Evolutionary conservation across 1,140 invertebrate species (phyloP).

Genomic region (Whitmania pigra): DNA sequence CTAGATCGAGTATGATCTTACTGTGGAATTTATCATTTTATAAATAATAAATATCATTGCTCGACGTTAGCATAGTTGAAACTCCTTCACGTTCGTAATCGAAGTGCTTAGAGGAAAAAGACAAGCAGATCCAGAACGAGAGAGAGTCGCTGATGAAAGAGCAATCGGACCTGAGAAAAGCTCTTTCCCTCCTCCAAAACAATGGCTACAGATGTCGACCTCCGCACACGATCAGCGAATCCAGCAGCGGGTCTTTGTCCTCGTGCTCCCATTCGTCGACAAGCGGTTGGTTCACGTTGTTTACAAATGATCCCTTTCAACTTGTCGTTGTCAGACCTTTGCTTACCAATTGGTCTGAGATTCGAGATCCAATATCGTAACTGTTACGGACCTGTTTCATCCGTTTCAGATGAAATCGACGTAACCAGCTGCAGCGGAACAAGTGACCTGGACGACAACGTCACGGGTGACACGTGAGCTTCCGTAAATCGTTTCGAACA

Average conservation of each 20-base stretch:
- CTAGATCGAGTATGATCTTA: no score
- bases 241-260: background rate
- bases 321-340: no score
- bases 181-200: background rate
- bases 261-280: background rate
- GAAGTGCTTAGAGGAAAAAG: constrained; percentile 8
- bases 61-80: no score
- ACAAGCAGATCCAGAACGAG: constrained; percentile 3
- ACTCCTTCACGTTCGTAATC: no score
- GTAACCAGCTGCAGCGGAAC: constrained; percentile 1
- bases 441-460: constrained; percentile 1
- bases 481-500: no score
- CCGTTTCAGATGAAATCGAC: constrained; percentile 10
- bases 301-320: background rate
- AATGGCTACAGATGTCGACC: constrained; percentile 6
- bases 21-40: no score
- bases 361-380: no score
- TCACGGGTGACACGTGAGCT: background rate
- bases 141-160: background rate
- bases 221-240: background rate
- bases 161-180: background rate
- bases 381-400: no score
- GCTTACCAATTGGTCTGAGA: no score
- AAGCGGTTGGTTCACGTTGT: background rate
- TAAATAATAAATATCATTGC: no score